These are phyloP conservation scores for Pangasius djambal DNA, from an alignment of 2,797 vertebrate species.

Conservation along the genomic window DNA sequence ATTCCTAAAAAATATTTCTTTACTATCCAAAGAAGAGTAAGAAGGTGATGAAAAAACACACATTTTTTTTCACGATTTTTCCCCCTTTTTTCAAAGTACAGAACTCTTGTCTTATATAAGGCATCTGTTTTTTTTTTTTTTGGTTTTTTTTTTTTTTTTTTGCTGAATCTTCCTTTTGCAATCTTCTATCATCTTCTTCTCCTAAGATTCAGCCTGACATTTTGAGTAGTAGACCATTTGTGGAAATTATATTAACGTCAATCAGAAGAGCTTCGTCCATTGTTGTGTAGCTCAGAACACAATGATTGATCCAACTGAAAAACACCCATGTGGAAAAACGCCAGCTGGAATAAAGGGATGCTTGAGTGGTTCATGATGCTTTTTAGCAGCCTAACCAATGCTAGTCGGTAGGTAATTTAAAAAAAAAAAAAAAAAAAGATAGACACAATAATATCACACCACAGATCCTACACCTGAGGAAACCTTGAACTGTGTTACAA, in stretches of 20 bases:
- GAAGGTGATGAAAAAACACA: background rate
- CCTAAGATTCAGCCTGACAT: background rate
- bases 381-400: background rate
- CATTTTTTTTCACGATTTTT: background rate
- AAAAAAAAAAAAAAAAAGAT: background rate
- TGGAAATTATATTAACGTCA: constrained; percentile 15
- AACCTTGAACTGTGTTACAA: background rate
- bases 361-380: constrained; percentile 23
- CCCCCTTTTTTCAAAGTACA: background rate
- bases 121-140: background rate
- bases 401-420: background rate
- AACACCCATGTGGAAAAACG: constrained; percentile 22
- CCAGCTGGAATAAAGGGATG: constrained; percentile 4
- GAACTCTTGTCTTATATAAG: background rate
- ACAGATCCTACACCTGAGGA: constrained; percentile 3
- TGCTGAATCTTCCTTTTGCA: background rate
- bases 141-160: background rate
- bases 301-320: constrained; percentile 1
- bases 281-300: constrained; percentile 25
- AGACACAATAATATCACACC: background rate
- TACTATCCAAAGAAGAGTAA: background rate
- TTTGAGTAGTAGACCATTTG: constrained; percentile 36
- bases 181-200: constrained; percentile 4
- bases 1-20: background rate
- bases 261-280: background rate